These are phyloP conservation scores for Luperina nickerlii DNA, from an alignment of 2,888 invertebrate species.

Conservation along the genomic window DNA sequence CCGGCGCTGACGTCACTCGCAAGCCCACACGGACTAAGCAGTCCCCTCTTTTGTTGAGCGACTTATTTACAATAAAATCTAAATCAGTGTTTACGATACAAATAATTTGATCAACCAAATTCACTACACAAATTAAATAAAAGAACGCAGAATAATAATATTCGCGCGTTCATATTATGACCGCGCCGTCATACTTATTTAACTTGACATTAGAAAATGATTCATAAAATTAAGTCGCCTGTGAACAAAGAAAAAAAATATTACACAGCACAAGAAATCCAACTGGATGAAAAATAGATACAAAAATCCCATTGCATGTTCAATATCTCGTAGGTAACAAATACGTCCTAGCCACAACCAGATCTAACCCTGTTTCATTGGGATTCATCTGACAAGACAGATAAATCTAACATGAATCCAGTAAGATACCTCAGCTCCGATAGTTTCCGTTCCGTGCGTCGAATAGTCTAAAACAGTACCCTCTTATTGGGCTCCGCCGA, in stretches of 20 bases:
- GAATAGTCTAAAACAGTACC: conserved; percentile 30
- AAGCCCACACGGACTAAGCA: no score
- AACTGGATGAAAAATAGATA: not conserved
- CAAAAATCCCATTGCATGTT: not conserved
- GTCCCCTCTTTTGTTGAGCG: no score
- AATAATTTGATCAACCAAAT: no score
- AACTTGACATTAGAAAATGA: not conserved
- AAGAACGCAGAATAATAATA: no score
- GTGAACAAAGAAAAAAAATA: not conserved
- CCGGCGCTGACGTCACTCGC: no score
- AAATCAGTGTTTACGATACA: no score
- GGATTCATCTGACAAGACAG: conserved; percentile 31
- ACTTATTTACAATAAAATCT: no score
- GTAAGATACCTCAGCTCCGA: conserved; percentile 28
- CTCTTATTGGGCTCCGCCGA: not conserved
- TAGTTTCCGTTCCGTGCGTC: conserved; percentile 39
- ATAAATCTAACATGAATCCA: conserved; percentile 48
- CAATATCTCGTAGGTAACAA: conserved; percentile 10
- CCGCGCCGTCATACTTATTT: no score
- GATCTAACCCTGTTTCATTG: conserved; percentile 19
- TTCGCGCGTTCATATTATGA: no score
- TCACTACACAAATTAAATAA: no score
- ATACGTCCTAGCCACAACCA: conserved; percentile 9
- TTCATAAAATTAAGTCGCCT: not conserved
- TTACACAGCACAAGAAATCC: not conserved